Evolutionary conservation across 2,113 vertebrate genomes (phyloP).

Genomic region (Muntiacus reevesi): DNA sequence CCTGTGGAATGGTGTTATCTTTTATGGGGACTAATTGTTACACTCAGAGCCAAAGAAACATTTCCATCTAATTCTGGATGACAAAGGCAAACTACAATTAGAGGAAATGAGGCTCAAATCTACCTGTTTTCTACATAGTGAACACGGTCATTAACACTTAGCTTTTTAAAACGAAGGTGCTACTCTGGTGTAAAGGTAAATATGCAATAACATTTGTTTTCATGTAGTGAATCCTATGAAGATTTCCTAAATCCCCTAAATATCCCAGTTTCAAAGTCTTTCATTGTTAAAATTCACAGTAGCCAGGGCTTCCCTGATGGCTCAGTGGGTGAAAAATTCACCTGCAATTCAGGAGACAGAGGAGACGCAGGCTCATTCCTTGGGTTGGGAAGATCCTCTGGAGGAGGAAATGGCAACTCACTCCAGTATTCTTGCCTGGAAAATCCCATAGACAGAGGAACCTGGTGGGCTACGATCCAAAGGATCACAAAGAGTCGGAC

Average conservation of each 20-base stretch:
- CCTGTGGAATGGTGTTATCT: background rate
- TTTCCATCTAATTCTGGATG: background rate
- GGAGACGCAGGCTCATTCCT: background rate
- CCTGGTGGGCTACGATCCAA: rapidly evolving
- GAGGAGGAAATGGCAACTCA: background rate
- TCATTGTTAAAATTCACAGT: background rate
- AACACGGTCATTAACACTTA: background rate
- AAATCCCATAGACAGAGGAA: background rate
- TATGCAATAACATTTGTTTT: background rate
- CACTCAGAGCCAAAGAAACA: background rate
- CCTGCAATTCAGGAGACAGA: background rate
- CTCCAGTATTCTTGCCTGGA: background rate
- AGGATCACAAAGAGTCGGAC: background rate
- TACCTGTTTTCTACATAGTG: background rate
- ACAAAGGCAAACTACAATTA: background rate
- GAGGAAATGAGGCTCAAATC: background rate
- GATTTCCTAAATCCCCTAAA: background rate
- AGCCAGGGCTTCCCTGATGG: background rate
- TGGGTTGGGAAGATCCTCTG: background rate
- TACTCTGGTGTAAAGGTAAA: background rate
- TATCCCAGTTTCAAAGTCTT: background rate
- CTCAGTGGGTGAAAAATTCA: background rate
- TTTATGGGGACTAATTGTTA: background rate
- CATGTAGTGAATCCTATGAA: background rate
- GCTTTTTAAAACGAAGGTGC: background rate